These are phyloP conservation scores for Eulithis testata DNA, from an alignment of 2,888 invertebrate genomes.

Conservation along the genomic window DNA sequence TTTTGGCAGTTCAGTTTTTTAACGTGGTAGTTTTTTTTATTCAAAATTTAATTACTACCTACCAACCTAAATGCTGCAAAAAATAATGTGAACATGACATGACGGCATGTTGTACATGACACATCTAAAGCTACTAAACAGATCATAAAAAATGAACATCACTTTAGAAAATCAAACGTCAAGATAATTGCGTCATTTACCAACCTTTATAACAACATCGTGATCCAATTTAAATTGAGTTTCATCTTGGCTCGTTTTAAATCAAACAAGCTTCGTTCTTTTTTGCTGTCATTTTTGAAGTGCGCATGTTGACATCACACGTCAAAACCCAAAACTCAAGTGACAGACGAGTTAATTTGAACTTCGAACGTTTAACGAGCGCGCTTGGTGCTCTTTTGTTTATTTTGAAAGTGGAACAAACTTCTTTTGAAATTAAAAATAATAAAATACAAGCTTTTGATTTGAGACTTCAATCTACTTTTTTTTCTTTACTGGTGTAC, in stretches of 20 bases:
- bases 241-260: constrained; percentile 44
- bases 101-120: neutral
- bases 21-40: no score
- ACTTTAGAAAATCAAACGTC: constrained; percentile 12
- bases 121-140: neutral
- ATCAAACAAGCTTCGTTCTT: constrained; percentile 46
- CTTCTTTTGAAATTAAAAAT: neutral
- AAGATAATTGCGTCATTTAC: constrained; percentile 28
- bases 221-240: constrained; percentile 67
- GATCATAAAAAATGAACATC: constrained; percentile 1
- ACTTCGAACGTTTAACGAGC: constrained; percentile 55
- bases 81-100: neutral
- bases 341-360: constrained; percentile 79
- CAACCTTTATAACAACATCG: constrained; percentile 41
- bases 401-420: constrained; percentile 18
- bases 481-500: no score
- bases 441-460: neutral
- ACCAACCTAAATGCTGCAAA: neutral
- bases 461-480: no score
- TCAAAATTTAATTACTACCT: no score
- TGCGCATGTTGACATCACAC: constrained; percentile 66
- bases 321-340: constrained; percentile 69
- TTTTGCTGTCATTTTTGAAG: constrained; percentile 58
- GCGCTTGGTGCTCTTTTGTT: constrained; percentile 33
- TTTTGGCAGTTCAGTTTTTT: no score